phyloP scores from a whole-genome alignment of 2,113 vertebrate genomes.

The Channa argus region DNA sequence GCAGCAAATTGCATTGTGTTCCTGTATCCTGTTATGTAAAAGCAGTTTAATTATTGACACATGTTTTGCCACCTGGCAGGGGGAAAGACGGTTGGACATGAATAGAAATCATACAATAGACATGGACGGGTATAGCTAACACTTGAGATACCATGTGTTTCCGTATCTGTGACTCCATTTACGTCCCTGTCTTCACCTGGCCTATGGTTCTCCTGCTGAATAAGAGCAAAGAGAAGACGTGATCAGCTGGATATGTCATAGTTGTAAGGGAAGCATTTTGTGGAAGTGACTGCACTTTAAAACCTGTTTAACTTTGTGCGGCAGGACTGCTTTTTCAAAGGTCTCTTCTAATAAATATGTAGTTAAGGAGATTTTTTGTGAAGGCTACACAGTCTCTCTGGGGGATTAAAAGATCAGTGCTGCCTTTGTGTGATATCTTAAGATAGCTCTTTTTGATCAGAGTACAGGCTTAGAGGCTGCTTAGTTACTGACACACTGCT shows the following conservation, averaged over 20 bases:
- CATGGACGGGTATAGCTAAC: conserved; percentile 55
- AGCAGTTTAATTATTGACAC: conserved; percentile 87
- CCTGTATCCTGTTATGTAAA: conserved; percentile 85
- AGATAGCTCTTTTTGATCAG: conserved; percentile 74
- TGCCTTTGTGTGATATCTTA: conserved; percentile 77
- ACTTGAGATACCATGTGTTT: conserved; percentile 72
- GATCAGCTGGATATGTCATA: conserved; percentile 48
- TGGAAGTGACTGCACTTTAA: conserved; percentile 49
- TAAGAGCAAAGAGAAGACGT: conserved; percentile 33
- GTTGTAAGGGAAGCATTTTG: conserved; percentile 43
- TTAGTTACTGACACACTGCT: conserved; percentile 49
- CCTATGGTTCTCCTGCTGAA: conserved; percentile 49
- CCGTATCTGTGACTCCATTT: conserved; percentile 49
- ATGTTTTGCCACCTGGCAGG: conserved; percentile 85
- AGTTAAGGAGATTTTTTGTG: conserved; percentile 72
- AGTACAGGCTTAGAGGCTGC: conserved; percentile 67
- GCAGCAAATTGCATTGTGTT: conserved; percentile 85
- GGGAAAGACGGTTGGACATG: conserved; percentile 75
- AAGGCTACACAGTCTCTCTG: conserved; percentile 61
- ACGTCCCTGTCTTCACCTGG: conserved; percentile 55
- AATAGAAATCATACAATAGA: conserved; percentile 78
- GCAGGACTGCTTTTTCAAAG: conserved; percentile 56
- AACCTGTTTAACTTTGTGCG: conserved; percentile 55
- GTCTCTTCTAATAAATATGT: conserved; percentile 73
- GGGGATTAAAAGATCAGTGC: conserved; percentile 72